Evolutionary conservation across 2,113 vertebrate genomes (phyloP).

Genomic region (Dolichotis patagonum): DNA sequence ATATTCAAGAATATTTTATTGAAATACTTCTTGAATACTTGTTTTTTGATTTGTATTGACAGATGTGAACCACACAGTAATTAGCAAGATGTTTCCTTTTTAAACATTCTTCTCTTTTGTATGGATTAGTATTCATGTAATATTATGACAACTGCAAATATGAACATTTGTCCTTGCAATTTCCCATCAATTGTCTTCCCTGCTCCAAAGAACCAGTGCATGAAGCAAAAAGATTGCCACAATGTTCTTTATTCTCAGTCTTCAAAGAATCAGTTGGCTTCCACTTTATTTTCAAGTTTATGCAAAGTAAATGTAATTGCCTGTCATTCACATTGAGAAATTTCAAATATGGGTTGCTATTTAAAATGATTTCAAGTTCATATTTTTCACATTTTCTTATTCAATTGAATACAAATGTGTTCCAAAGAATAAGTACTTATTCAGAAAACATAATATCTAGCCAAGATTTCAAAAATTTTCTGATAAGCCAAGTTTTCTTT

Average conservation of each 20-base stretch:
- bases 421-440: conserved; percentile 75
- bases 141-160: neutral
- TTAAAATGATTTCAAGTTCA: conserved; percentile 73
- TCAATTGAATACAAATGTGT: conserved; percentile 80
- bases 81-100: neutral
- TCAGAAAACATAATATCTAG: conserved; percentile 59
- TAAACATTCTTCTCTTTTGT: neutral
- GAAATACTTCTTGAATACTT: neutral
- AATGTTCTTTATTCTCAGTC: conserved; percentile 17
- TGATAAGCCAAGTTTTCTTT: neutral
- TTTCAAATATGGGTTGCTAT: conserved; percentile 74
- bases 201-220: neutral
- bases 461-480: conserved; percentile 41
- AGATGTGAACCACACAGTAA: neutral
- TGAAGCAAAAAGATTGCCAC: neutral
- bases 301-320: conserved; percentile 65
- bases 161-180: neutral
- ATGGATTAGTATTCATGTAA: neutral
- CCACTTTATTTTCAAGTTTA: conserved; percentile 46
- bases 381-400: conserved; percentile 71
- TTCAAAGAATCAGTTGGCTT: conserved; percentile 70
- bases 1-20: neutral
- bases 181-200: neutral
- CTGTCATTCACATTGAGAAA: conserved; percentile 71
- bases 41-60: neutral